Evolutionary conservation across 2,113 vertebrate species (phyloP).

Genomic region (Rhinichthys klamathensis): DNA sequence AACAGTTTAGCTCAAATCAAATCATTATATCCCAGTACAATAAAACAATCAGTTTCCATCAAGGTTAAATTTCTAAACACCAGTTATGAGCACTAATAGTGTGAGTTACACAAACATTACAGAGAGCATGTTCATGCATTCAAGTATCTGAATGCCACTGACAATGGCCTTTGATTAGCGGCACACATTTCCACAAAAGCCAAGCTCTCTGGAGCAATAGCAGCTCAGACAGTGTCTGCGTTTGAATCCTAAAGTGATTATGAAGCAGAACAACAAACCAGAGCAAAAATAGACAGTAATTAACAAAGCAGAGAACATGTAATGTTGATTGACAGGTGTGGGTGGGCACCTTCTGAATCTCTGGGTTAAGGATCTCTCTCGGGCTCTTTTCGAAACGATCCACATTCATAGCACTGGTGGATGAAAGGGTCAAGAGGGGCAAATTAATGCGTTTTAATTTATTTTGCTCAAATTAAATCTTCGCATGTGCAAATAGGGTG

Average conservation of each 20-base stretch:
- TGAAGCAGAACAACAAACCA: constrained; percentile 44
- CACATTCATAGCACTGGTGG: constrained; percentile 94
- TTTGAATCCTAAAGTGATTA: constrained; percentile 29
- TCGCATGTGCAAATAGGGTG: background rate
- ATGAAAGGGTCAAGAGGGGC: background rate
- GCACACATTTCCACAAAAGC: constrained; percentile 25
- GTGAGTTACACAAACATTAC: background rate
- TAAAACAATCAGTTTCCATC: background rate
- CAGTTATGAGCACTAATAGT: background rate
- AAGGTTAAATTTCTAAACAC: background rate
- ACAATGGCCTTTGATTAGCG: constrained; percentile 8
- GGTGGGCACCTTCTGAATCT: constrained; percentile 93
- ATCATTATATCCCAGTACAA: background rate
- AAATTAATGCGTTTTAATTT: constrained; percentile 27
- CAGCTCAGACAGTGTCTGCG: background rate
- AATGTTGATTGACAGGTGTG: constrained; percentile 9
- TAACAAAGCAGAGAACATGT: background rate
- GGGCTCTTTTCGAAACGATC: constrained; percentile 97
- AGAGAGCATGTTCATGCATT: constrained; percentile 22
- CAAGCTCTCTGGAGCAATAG: constrained; percentile 6
- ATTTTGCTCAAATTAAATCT: background rate
- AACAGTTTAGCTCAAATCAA: constrained; percentile 23
- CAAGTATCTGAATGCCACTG: constrained; percentile 14
- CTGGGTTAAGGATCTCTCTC: constrained; percentile 94
- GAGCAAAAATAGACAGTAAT: constrained; percentile 1